Evolutionary conservation across 2,888 invertebrate genomes (phyloP), one percentile per base, ranked within the genome.

Genomic region (Sceliomorpha sp.): DNA sequence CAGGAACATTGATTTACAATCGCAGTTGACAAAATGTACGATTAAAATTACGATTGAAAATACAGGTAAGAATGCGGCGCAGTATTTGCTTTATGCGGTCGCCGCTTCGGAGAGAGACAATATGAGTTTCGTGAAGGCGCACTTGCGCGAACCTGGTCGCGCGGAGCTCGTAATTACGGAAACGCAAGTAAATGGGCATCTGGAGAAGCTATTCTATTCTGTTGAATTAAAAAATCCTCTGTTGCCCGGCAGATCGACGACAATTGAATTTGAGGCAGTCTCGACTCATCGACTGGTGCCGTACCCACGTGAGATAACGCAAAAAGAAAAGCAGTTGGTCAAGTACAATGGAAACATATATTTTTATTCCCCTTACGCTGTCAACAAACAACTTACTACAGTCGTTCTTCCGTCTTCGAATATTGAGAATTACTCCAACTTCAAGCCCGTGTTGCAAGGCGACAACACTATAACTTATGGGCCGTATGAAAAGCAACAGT

Each of bases 251-350:
- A 90, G 92, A 27, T 90, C 92, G 0, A 88, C 90, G 1, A 87
- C 90, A 5, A 84, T 95, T 13, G 90, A 91, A 26, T 89, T 96
- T 0, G 96, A 97, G 82, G 90, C 92, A 5, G 92, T 96, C 0
- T 92, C 93, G 44, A 93, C 94, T 0, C 94, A 96, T 83, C 91
- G 92, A 9, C 89, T 98, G 17, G 86, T 89, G 20, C 96, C 99
- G 0, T 95, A 95, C 89, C 99, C 99, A 1, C 93, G 92, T 6
- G 92, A 94, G 76, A 98, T 99, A 66, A 91, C 93, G 0, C 99
- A 99, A 87, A 93, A 95, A 69, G 99, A 99, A 81, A 96, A 96
- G 80, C 99, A 99, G 83, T 90, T 97, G 71, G 96, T 99, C 0
- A 92, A 94, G 74, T 98, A 94, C 85, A 91, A 90, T 73, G 98